Percentiles rank a stretch among this genome's conserved stretches.
Conservation (phyloP, 1,140 invertebrate genomes). For the Chymomyza costata region DNA sequence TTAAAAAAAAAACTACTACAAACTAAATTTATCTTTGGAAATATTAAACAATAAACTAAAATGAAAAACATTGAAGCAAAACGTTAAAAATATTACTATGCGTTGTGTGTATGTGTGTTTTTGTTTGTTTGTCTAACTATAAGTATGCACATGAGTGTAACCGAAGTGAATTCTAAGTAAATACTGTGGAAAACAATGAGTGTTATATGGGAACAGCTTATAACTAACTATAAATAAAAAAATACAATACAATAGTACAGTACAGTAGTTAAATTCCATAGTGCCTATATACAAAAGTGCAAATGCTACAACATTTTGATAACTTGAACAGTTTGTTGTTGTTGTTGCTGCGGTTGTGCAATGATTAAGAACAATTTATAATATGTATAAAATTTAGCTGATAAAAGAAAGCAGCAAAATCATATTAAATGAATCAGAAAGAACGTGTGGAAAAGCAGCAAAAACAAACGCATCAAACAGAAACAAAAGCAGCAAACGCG, state of each 20-base stretch:
- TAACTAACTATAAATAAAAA: slow-evolving; percentile 3
- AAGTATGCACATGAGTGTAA: too few relatives aligned
- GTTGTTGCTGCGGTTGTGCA: background rate
- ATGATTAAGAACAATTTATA: slow-evolving; percentile 3
- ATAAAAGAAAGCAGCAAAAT: slow-evolving; percentile 22
- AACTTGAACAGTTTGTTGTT: background rate
- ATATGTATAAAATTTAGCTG: slow-evolving; percentile 11
- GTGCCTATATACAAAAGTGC: slow-evolving; percentile 51
- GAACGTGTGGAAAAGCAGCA: slow-evolving; percentile 12
- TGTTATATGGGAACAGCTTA: too few relatives aligned
- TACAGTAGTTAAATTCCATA: slow-evolving; percentile 16
- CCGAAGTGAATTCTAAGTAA: too few relatives aligned
- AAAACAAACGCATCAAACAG: slow-evolving; percentile 23
- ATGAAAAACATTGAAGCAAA: too few relatives aligned
- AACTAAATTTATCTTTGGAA: slow-evolving; percentile 71
- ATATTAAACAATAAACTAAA: slow-evolving; percentile 67
- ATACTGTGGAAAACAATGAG: too few relatives aligned
- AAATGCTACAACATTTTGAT: slow-evolving; percentile 4
- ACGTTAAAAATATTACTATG: too few relatives aligned
- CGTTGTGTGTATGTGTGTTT: too few relatives aligned
- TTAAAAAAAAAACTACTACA: slow-evolving; percentile 43
- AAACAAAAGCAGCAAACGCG: slow-evolving; percentile 29
- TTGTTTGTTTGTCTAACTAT: too few relatives aligned
- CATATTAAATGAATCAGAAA: slow-evolving; percentile 26
- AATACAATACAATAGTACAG: slow-evolving; percentile 29